Conservation (phyloP, 2,113 vertebrate genomes). For the Sminthopsis crassicaudata region DNA sequence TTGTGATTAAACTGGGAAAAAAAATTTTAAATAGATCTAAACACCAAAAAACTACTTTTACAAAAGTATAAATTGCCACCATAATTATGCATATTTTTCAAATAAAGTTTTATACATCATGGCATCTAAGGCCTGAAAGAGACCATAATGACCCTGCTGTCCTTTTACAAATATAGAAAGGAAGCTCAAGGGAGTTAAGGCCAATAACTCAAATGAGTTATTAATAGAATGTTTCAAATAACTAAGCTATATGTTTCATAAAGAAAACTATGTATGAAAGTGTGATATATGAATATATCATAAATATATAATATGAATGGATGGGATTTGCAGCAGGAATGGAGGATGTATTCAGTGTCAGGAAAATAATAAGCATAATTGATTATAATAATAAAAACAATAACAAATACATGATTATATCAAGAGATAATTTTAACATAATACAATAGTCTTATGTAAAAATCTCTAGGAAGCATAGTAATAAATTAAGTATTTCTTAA, state of each 20-base stretch:
- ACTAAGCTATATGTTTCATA: neutral
- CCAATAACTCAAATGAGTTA: neutral
- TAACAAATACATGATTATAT: neutral
- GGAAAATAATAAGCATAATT: neutral
- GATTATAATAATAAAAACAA: neutral
- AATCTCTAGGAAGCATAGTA: neutral
- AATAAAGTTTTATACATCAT: neutral
- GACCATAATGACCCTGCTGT: neutral
- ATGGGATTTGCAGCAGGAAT: too few species aligned
- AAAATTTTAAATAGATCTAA: slow-evolving; percentile 29
- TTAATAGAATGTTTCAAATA: neutral
- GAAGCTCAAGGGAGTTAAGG: neutral
- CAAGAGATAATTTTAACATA: neutral
- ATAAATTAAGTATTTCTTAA: too few species aligned
- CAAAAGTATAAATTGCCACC: neutral
- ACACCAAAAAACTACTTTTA: neutral
- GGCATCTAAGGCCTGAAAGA: neutral
- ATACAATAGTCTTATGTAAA: neutral
- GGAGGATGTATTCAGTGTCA: too few species aligned
- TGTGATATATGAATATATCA: neutral
- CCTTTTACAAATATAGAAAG: neutral
- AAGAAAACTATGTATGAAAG: neutral
- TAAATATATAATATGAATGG: neutral
- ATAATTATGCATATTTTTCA: neutral
- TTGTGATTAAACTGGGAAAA: slow-evolving; percentile 4